These are phyloP conservation scores for Semaprochilodus insignis DNA, from an alignment of 2,797 vertebrate genomes.

Conservation along the genomic window DNA sequence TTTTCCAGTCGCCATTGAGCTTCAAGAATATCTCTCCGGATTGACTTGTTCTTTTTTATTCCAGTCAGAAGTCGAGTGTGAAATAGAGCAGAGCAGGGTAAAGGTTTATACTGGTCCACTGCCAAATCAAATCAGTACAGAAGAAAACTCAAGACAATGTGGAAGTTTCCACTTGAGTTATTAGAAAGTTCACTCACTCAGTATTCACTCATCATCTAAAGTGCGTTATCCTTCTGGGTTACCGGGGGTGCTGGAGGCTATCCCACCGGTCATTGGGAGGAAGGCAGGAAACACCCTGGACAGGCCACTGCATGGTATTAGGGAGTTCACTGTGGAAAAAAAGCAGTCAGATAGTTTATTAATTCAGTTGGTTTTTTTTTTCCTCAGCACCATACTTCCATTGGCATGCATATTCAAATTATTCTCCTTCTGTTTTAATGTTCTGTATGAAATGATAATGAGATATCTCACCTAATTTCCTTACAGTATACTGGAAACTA, in stretches of 20 bases:
- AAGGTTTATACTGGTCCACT: background rate
- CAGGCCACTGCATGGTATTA: no score
- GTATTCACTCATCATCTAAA: no score
- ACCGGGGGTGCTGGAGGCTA: no score
- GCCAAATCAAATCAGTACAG: background rate
- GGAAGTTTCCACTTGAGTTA: background rate
- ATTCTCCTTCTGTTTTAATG: background rate
- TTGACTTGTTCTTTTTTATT: background rate
- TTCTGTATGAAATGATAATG: background rate
- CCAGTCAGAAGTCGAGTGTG: background rate
- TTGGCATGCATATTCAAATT: no score
- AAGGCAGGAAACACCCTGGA: no score
- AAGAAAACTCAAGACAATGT: background rate
- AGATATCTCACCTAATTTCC: background rate
- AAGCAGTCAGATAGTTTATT: no score
- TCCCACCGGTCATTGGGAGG: no score
- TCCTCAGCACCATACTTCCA: no score
- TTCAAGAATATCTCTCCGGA: background rate
- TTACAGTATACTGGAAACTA: constrained; percentile 78
- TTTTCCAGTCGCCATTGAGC: background rate
- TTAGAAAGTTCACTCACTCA: background rate
- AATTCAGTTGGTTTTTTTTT: no score
- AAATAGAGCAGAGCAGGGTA: background rate
- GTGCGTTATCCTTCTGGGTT: no score
- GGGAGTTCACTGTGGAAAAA: no score